Evolutionary conservation across 2,888 invertebrate species (phyloP).

Genomic region (Synergus laeviventris): DNA sequence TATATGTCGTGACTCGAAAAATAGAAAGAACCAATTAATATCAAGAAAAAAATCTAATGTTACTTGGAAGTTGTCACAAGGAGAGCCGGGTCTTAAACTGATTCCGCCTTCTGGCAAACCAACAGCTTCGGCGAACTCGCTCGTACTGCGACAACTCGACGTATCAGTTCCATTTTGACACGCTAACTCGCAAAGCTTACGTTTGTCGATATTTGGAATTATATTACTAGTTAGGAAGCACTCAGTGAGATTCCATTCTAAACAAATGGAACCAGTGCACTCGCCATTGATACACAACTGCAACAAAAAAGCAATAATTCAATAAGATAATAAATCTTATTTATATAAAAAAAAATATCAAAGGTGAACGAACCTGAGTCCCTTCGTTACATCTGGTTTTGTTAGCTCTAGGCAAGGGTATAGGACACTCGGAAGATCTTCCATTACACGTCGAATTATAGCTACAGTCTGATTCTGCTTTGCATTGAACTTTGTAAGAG

Average conservation of each 20-base stretch:
- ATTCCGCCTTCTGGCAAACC: constrained; percentile 89
- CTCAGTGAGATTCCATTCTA: constrained; percentile 95
- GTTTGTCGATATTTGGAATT: constrained; percentile 86
- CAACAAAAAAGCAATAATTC: constrained; percentile 30
- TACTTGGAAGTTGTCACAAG: constrained; percentile 98
- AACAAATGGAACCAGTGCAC: constrained; percentile 96
- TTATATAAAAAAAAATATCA: not conserved
- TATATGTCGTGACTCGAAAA: not conserved
- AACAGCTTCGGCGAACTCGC: constrained; percentile 87
- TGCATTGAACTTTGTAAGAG: constrained; percentile 84
- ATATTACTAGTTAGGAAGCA: constrained; percentile 93
- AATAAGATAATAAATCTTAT: not conserved
- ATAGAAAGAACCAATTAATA: not conserved
- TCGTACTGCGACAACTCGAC: constrained; percentile 89
- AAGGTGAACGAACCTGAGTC: constrained; percentile 78
- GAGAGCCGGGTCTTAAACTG: constrained; percentile 94
- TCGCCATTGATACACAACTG: constrained; percentile 93
- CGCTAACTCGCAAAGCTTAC: constrained; percentile 96
- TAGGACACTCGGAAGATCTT: constrained; percentile 90
- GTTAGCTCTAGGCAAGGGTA: constrained; percentile 87
- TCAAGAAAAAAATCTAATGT: constrained; percentile 44
- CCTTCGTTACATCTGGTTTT: constrained; percentile 97
- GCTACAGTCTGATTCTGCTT: constrained; percentile 92
- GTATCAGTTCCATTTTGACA: constrained; percentile 90
- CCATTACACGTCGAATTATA: constrained; percentile 93